Conservation (phyloP, 2,888 invertebrate genomes). For the Agrenia bidenticulata region DNA sequence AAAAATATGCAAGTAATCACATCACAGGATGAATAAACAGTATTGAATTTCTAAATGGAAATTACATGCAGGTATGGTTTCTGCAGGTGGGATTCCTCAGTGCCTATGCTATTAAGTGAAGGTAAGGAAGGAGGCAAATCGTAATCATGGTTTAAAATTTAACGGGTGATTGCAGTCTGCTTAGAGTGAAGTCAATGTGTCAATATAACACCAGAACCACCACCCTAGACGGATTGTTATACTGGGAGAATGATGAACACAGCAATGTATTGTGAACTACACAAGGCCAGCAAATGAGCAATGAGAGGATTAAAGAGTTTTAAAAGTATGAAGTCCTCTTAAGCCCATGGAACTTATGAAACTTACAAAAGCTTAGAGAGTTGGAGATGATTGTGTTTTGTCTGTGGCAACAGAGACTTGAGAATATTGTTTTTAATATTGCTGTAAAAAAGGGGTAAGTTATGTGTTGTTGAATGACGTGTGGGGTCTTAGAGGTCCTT, state of each 20-base stretch:
- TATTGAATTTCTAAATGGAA: constrained; percentile 14
- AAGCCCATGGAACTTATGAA: no score
- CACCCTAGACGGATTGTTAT: neutral
- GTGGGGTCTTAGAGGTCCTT: constrained; percentile 43
- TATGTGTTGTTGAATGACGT: constrained; percentile 36
- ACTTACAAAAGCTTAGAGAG: neutral
- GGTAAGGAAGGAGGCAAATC: constrained; percentile 1
- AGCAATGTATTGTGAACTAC: no score
- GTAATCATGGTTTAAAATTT: constrained; percentile 12
- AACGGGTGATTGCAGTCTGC: constrained; percentile 17
- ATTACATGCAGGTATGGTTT: constrained; percentile 15
- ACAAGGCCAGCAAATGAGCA: no score
- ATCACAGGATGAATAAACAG: constrained; percentile 24
- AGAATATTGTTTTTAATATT: constrained; percentile 12
- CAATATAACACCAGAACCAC: neutral
- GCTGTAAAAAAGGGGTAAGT: neutral
- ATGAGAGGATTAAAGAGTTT: no score
- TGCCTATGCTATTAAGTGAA: constrained; percentile 7
- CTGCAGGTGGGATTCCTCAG: neutral
- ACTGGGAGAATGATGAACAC: neutral
- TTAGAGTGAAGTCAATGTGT: constrained; percentile 10
- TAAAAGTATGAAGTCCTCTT: neutral
- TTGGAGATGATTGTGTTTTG: neutral
- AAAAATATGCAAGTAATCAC: constrained; percentile 37
- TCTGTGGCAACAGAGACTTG: neutral